phyloP scores from a whole-genome alignment of 2,113 vertebrate genomes.

The Seriola aureovittata region DNA sequence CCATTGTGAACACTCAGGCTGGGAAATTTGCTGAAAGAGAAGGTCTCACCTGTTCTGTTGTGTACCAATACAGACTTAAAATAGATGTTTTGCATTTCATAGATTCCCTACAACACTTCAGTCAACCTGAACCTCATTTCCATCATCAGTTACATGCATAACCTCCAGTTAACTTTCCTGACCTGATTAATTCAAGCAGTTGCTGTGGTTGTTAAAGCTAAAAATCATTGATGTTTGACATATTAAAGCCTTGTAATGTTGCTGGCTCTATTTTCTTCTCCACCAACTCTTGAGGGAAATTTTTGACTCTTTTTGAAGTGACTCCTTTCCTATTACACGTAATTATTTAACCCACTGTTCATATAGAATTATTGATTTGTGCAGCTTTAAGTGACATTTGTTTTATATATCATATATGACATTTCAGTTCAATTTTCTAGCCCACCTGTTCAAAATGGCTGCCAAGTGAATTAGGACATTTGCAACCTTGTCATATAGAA shows the following conservation, averaged over 20 bases:
- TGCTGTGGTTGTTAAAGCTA: not conserved
- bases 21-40: not conserved
- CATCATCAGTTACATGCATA: not conserved
- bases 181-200: not conserved
- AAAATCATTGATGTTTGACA: not conserved
- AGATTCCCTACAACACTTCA: not conserved
- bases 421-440: not conserved
- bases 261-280: not conserved
- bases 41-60: not conserved
- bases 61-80: not conserved
- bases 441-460: constrained; percentile 31
- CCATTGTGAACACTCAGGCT: constrained; percentile 43
- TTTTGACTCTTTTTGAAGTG: not conserved
- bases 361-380: no score
- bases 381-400: not conserved
- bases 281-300: not conserved
- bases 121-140: not conserved
- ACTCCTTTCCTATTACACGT: no score
- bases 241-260: not conserved
- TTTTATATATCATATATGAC: not conserved
- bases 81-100: constrained; percentile 12
- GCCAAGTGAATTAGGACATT: constrained; percentile 43
- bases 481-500: constrained; percentile 19
- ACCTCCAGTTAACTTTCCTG: not conserved
- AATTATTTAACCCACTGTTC: not conserved